Evolutionary conservation across 2,113 vertebrate species (phyloP).

Genomic region (Jaculus jaculus): DNA sequence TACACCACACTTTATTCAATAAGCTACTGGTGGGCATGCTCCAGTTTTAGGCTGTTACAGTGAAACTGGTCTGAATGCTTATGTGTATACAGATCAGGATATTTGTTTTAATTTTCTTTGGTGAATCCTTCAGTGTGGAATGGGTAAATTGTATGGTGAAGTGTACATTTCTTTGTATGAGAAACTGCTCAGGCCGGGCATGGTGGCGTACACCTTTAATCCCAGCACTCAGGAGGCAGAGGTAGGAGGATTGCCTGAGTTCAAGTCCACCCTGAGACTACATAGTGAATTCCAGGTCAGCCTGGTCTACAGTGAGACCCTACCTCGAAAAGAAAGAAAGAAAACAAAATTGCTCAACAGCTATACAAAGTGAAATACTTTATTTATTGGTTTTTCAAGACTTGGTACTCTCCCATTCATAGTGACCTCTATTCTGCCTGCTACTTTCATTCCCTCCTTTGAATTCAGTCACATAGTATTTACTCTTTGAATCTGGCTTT

Average conservation of each 20-base stretch:
- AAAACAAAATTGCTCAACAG: background rate
- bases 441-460: background rate
- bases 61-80: background rate
- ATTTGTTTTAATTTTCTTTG: constrained; percentile 25
- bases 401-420: background rate
- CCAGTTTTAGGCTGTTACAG: background rate
- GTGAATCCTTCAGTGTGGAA: constrained; percentile 21
- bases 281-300: no score
- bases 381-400: background rate
- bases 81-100: background rate
- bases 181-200: background rate
- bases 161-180: background rate
- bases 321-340: no score
- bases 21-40: background rate
- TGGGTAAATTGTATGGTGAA: constrained; percentile 8
- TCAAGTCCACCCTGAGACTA: no score
- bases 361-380: background rate
- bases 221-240: no score
- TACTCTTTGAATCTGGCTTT: background rate
- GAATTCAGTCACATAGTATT: background rate
- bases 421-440: background rate
- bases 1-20: background rate
- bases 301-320: no score
- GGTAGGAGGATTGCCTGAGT: no score
- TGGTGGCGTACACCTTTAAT: no score